These are phyloP conservation scores for Megalops atlanticus DNA, from an alignment of 2,113 vertebrate species.

Conservation along the genomic window DNA sequence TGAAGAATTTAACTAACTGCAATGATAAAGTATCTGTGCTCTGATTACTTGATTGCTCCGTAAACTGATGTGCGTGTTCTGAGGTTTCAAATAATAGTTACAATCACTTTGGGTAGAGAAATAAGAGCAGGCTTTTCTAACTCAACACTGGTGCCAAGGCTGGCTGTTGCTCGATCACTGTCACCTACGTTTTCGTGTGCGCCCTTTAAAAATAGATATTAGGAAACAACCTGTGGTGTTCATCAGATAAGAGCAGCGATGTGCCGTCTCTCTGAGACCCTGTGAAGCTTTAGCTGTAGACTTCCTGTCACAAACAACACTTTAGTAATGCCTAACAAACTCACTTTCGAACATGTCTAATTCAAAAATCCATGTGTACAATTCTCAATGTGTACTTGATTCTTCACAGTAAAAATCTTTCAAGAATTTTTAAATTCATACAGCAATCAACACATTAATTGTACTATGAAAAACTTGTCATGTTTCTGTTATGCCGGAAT, in stretches of 20 bases:
- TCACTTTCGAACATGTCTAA: background rate
- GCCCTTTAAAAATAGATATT: background rate
- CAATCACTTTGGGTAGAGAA: no score
- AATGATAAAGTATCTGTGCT: no score
- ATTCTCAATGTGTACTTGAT: no score
- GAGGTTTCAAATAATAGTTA: no score
- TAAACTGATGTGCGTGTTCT: no score
- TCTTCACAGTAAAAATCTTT: no score
- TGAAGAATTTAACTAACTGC: no score
- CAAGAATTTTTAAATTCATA: no score
- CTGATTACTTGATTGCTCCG: no score
- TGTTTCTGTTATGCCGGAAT: background rate
- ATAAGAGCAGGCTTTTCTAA: background rate
- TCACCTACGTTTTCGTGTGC: background rate
- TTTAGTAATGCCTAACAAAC: no score
- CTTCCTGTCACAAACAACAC: constrained; percentile 22
- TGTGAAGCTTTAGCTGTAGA: background rate
- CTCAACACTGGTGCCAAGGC: background rate
- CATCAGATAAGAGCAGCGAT: constrained; percentile 13
- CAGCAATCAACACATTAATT: background rate
- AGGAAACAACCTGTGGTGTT: background rate
- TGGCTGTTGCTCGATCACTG: background rate
- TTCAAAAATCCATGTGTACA: background rate
- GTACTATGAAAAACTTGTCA: background rate
- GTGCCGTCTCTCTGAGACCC: constrained; percentile 13